These are phyloP conservation scores for Apteryx mantelli DNA, from an alignment of 2,113 vertebrate genomes.

Conservation along the genomic window DNA sequence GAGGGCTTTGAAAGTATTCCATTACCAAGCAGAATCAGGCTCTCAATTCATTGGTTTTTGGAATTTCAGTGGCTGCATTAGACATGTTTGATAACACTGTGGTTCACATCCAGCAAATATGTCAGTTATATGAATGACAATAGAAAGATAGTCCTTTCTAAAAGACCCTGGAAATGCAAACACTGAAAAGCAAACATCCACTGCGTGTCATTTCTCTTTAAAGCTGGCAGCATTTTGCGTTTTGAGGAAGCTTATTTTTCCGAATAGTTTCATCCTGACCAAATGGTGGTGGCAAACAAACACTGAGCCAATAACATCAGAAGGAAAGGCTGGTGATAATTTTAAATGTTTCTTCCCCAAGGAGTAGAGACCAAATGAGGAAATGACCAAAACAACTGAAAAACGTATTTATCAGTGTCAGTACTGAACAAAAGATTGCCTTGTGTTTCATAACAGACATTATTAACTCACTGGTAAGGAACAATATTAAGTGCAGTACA, in stretches of 20 bases:
- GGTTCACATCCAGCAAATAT: background rate
- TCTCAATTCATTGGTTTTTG: constrained; percentile 15
- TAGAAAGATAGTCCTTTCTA: background rate
- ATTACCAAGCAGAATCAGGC: background rate
- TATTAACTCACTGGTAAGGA: constrained; percentile 7
- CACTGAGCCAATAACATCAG: constrained; percentile 21
- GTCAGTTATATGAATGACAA: background rate
- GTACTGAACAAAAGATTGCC: constrained; percentile 7
- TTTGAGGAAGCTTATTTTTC: constrained; percentile 58
- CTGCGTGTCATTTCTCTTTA: background rate
- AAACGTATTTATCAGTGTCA: constrained; percentile 42
- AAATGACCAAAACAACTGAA: constrained; percentile 32
- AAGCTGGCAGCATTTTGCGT: constrained; percentile 37
- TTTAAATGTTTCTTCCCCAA: constrained; percentile 33
- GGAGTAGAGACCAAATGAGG: constrained; percentile 1
- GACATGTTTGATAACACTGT: background rate
- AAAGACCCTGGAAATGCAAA: constrained; percentile 32
- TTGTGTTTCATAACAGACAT: constrained; percentile 22
- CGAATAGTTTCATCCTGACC: constrained; percentile 44
- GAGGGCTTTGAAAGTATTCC: background rate
- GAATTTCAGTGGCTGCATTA: constrained; percentile 42
- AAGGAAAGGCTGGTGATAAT: constrained; percentile 32
- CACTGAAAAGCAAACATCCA: constrained; percentile 24
- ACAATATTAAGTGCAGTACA: background rate
- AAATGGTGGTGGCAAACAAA: constrained; percentile 53